phyloP scores from a whole-genome alignment of 2,888 invertebrate genomes.

The Euphydryas editha region DNA sequence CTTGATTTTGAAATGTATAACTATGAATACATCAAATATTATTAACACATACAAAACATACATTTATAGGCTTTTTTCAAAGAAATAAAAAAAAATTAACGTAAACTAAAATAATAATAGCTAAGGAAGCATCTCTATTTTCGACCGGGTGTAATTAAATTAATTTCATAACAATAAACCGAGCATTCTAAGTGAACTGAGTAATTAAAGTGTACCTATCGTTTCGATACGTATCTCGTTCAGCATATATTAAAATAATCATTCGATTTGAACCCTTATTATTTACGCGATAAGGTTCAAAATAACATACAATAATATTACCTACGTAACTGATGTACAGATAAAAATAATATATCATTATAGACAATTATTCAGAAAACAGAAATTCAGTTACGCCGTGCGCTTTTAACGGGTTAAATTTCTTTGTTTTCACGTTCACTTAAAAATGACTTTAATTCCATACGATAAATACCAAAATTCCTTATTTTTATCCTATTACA shows the following conservation, averaged over 20 bases:
- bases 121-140: conserved; percentile 23
- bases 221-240: conserved; percentile 50
- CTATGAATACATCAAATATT: neutral
- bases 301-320: neutral
- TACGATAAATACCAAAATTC: neutral
- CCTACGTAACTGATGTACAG: conserved; percentile 47
- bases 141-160: conserved; percentile 25
- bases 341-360: conserved; percentile 58
- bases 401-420: conserved; percentile 38
- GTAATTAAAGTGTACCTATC: conserved; percentile 46
- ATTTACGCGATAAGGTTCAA: neutral
- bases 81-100: neutral
- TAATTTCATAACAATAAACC: conserved; percentile 35
- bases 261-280: neutral
- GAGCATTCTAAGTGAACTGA: conserved; percentile 24
- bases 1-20: neutral
- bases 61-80: neutral
- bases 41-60: neutral
- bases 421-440: conserved; percentile 24
- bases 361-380: conserved; percentile 50
- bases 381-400: conserved; percentile 44
- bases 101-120: conserved; percentile 1
- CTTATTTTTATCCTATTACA: neutral
- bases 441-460: conserved; percentile 13
- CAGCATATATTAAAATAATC: conserved; percentile 9